Evolutionary conservation across 64 coral and sea anemone species (phyloP), one percentile per base, ranked within the genome.

Genomic region (Dendrophyllia cribrosa): DNA sequence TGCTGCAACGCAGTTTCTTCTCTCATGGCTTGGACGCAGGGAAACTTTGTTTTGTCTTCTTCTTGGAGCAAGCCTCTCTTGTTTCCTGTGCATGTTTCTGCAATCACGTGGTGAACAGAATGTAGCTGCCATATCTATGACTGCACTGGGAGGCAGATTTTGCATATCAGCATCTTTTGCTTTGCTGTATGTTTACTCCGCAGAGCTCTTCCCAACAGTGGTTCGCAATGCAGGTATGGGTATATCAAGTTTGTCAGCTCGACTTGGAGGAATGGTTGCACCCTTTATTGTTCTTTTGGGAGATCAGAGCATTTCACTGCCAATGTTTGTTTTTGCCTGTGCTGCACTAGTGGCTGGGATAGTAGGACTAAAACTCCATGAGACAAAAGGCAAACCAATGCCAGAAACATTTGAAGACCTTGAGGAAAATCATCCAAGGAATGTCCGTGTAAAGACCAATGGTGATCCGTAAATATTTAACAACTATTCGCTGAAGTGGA

Each of bases 191-290:
- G 88, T 85, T 44, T 95, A 87, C 79, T 82, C 82, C 2, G 82
- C 88, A n/a, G 93, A 95, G 66, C 46, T 95, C 45, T 95, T 87
- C 16, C 93, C 93, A 3, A 95, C 93, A 70, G 88, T 91, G 63
- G 82, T 91, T 43, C 74, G 93, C 3, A 95, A 86, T 52, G 63
- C 86, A 70, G 93, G 87, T 46, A 56, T 95, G 23, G 93, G 93
- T 3, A 70, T 87, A 10, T 78, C 62, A 6, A 80, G 88, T 6
- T 63, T 95, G 15, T 86, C 88, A 23, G 66, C 62, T 4, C 72
- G 93, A 46, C 23, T 95, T 19, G 93, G 93, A 16, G 93, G 79
- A 19, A 95, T 95, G 56, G 64, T 85, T 15, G 81, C 93, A 52
- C 93, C 93, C 3, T 80, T 95, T 23, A 86, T 87, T 72, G 88